phyloP scores from a whole-genome alignment of 2,888 invertebrate genomes.

The Archaeoteleia sp. region DNA sequence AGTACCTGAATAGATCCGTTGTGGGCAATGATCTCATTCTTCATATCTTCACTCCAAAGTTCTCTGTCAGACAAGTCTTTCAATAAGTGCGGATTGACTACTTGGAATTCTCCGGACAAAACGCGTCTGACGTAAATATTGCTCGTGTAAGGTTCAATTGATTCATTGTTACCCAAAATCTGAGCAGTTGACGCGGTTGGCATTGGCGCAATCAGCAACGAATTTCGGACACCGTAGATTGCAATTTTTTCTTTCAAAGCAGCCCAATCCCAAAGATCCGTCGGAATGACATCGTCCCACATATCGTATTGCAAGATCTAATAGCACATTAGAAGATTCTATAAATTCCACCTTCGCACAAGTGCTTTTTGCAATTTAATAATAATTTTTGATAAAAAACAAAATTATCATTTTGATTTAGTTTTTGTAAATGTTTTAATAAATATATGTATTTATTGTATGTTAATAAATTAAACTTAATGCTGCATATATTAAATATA shows the following conservation, averaged over 20 bases:
- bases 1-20: conserved; percentile 93
- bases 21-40: conserved; percentile 92
- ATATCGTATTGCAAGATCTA: conserved; percentile 96
- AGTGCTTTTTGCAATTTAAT: no score
- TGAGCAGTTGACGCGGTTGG: conserved; percentile 99
- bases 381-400: no score
- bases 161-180: conserved; percentile 99
- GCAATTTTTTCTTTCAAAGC: conserved; percentile 88
- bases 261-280: conserved; percentile 93
- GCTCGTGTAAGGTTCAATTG: conserved; percentile 98
- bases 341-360: no score
- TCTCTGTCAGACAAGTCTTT: conserved; percentile 93
- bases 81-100: conserved; percentile 96
- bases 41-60: conserved; percentile 97
- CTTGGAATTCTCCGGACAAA: conserved; percentile 95
- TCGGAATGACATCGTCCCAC: conserved; percentile 95
- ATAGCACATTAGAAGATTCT: no score
- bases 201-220: conserved; percentile 96
- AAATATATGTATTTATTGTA: no score
- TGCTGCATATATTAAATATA: no score
- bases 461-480: no score
- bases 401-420: no score
- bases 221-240: conserved; percentile 93
- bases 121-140: conserved; percentile 97
- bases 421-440: no score